phyloP scores from a whole-genome alignment of 1,140 invertebrate species.

The Zaprionus africanus region DNA sequence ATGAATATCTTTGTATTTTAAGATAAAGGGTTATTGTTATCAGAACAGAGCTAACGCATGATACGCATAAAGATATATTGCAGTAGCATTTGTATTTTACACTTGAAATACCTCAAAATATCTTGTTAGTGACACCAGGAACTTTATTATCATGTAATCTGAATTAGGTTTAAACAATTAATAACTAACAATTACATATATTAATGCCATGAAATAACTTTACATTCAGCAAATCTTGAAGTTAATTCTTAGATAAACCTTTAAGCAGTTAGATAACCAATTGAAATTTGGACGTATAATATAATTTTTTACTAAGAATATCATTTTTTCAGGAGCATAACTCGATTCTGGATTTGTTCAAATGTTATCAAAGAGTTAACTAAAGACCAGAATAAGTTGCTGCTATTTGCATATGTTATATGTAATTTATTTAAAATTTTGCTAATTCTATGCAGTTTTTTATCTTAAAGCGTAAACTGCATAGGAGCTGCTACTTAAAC shows the following conservation, averaged over 20 bases:
- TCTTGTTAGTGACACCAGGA: no score
- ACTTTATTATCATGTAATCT: no score
- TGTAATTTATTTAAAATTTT: slow-evolving; percentile 69
- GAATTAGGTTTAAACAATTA: no score
- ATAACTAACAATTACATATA: no score
- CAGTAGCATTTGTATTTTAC: background rate
- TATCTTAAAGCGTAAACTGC: slow-evolving; percentile 52
- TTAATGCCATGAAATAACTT: background rate
- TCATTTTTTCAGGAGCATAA: background rate
- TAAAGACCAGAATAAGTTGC: slow-evolving; percentile 24
- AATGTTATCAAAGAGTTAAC: background rate
- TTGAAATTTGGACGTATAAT: no score
- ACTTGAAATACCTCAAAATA: background rate
- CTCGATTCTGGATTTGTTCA: slow-evolving; percentile 15
- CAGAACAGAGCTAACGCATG: background rate
- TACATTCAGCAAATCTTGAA: background rate
- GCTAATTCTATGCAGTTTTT: slow-evolving; percentile 51
- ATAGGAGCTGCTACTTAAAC: slow-evolving; percentile 2
- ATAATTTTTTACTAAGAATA: no score
- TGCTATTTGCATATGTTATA: slow-evolving; percentile 44
- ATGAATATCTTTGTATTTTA: background rate
- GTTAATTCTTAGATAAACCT: background rate
- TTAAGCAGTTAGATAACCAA: background rate
- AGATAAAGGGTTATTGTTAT: background rate
- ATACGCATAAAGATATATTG: background rate